These are phyloP conservation scores for Capreolus pygargus DNA, from an alignment of 2,113 vertebrate species.

Conservation along the genomic window DNA sequence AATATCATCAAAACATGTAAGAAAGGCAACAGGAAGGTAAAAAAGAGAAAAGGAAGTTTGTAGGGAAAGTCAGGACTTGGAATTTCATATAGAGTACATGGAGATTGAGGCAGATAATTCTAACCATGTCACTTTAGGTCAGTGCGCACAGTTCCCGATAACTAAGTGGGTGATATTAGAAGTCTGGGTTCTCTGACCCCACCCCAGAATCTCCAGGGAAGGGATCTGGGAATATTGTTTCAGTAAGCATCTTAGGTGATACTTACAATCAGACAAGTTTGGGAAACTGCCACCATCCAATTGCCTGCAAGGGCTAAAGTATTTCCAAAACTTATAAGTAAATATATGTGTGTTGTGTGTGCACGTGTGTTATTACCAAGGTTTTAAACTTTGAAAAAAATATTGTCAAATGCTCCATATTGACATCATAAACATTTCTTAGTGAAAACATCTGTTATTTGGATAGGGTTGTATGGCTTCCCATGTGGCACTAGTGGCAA, in stretches of 20 bases:
- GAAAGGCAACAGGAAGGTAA: not conserved
- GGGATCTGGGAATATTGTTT: not conserved
- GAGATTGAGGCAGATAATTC: not conserved
- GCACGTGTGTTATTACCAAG: not conserved
- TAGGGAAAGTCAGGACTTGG: not conserved
- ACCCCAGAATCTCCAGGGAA: not conserved
- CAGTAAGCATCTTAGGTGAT: not conserved
- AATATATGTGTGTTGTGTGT: not conserved
- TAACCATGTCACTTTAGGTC: not conserved
- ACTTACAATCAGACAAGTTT: not conserved
- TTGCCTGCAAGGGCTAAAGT: not conserved
- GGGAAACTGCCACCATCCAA: not conserved
- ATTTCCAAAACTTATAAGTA: not conserved
- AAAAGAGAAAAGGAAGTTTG: not conserved
- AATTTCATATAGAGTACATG: not conserved
- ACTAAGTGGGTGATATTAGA: not conserved
- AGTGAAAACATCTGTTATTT: not conserved
- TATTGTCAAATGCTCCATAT: not conserved
- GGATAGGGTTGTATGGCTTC: not conserved
- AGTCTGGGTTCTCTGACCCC: too few species aligned
- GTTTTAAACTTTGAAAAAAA: not conserved
- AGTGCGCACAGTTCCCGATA: not conserved
- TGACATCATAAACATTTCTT: not conserved
- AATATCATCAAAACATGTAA: not conserved
- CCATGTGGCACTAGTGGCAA: not conserved